phyloP scores from a whole-genome alignment of 1,140 invertebrate genomes.

The Bombus confusus region DNA sequence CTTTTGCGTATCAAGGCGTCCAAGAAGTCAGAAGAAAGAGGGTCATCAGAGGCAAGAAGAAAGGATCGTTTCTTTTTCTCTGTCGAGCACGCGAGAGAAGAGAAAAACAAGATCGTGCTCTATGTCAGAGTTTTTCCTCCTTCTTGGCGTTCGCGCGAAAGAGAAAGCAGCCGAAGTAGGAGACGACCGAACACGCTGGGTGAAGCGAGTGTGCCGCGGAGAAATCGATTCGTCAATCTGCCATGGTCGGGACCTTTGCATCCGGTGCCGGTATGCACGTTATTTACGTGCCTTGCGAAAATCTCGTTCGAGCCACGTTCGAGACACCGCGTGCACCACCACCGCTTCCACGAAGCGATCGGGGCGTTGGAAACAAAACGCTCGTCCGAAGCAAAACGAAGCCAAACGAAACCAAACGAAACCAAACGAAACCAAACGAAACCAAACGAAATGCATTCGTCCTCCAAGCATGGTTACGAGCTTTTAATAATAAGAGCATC shows the following conservation, averaged over 20 bases:
- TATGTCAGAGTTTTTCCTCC: background rate
- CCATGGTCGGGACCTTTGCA: conserved; percentile 58
- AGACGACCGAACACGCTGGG: background rate
- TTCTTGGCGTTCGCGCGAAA: background rate
- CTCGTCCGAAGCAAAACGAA: background rate
- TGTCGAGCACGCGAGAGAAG: conserved; percentile 3
- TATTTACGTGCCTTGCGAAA: conserved; percentile 50
- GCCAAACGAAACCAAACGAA: too few species aligned
- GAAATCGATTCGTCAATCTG: conserved; percentile 69
- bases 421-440: too few species aligned
- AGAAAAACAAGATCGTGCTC: conserved; percentile 11
- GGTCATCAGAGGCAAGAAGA: background rate
- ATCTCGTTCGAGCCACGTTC: conserved; percentile 1
- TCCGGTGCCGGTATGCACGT: conserved; percentile 26
- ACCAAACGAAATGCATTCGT: background rate
- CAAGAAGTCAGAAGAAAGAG: background rate
- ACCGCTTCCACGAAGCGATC: background rate
- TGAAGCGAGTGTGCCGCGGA: conserved; percentile 45
- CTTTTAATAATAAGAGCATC: conserved; percentile 14
- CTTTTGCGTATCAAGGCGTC: conserved; percentile 15
- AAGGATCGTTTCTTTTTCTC: background rate
- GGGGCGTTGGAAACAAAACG: background rate
- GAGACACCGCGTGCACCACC: background rate
- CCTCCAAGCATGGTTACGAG: background rate
- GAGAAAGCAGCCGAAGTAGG: background rate